Percentiles rank a stretch among this genome's conserved stretches.
These are phyloP conservation scores for Psilopsiagon aymara DNA, from an alignment of 2,113 vertebrate species.

Conservation along the genomic window DNA sequence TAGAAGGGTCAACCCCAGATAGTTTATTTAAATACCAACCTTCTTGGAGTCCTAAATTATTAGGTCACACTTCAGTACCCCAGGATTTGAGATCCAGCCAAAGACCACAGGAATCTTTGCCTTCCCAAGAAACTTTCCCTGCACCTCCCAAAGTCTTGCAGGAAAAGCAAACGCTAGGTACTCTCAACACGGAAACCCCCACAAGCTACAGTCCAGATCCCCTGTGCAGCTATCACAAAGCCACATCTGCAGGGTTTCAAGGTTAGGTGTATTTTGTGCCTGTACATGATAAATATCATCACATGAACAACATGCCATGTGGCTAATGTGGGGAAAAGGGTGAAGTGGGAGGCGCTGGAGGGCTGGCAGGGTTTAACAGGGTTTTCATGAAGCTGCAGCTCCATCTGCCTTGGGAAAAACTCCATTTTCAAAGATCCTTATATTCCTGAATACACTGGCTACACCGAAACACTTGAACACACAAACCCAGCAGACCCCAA, in stretches of 20 bases:
- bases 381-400: not conserved
- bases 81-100: constrained; percentile 57
- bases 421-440: not conserved
- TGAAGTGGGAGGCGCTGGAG: not conserved
- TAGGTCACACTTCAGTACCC: constrained; percentile 59
- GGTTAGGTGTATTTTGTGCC: not conserved
- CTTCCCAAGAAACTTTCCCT: constrained; percentile 11
- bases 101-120: constrained; percentile 41
- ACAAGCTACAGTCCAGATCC: not conserved
- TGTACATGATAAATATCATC: rapidly evolving
- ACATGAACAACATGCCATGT: not conserved
- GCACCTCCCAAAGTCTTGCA: not conserved
- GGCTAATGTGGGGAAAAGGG: not conserved
- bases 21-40: constrained; percentile 59
- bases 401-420: not conserved
- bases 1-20: constrained; percentile 31
- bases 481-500: not conserved
- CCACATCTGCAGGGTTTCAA: not conserved
- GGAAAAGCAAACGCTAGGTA: not conserved
- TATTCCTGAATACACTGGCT: not conserved
- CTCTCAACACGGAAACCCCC: not conserved
- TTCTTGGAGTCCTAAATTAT: constrained; percentile 36
- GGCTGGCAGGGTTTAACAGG: not conserved
- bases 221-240: not conserved
- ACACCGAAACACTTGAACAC: not conserved